Evolutionary conservation across 1,140 invertebrate species (phyloP), one percentile per base, ranked within the genome.

Genomic region (Drosophila nigrodunni): DNA sequence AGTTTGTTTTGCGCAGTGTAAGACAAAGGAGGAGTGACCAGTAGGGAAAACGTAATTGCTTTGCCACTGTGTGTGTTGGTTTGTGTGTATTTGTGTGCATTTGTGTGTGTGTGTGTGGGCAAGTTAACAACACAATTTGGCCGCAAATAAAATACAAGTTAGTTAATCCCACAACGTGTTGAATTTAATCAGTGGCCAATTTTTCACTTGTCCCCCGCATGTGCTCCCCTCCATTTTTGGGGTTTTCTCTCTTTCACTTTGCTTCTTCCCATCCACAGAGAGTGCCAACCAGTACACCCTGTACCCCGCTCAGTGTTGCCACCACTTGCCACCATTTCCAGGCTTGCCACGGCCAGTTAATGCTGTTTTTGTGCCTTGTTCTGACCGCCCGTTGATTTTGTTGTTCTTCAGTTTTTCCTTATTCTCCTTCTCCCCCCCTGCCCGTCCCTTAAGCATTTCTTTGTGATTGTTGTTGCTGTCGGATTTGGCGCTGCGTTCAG

Each of bases 141-240:
- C 64, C 80, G 65, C 52, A 88, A 88, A 88, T 89, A 88, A 88
- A 89, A 88, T 89, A 89, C 85, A 88, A 88, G 85, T 88, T 88
- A 88, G 85, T 88, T 89, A 88, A 89, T 88, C 85, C 85, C 80
- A 83, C 85, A 88, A 89, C 85, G 85, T 88, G 85, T 88, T 88
- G 85, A 89, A 88, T 88, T 88, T 88, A 88, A 88, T 88, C 85
- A 88, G 85, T 88, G 85, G 77, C 85, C 85, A 89, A 83, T 88
- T 88, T 88, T 88, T 89, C 85, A 88, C 80, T 88, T 76, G 69
- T 78, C 80, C 57, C 65, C 37, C 59, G 49, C 67, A 49, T 47
- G 50, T 57, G 64, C 11, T 34, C 61, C 52, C 55, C 46, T 52
- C 44, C 13, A 6, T 21, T 70, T 34, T 65, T 43, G n/a, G 7